Base-by-base conservation (phyloP, 1,140 invertebrate genomes). In the Drosophila ambigua region DNA sequence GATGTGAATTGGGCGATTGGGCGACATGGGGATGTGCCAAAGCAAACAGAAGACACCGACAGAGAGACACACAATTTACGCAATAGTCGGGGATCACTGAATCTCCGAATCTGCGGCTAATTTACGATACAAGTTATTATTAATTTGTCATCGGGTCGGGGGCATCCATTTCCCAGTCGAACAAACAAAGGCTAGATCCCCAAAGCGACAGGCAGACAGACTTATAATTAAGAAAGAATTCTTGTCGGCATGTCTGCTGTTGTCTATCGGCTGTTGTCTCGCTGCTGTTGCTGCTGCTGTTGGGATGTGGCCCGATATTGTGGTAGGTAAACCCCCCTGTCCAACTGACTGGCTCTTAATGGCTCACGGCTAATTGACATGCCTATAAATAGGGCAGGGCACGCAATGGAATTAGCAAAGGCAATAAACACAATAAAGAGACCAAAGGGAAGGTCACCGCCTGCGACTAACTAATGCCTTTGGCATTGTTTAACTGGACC, bases 121-220 rank as follows among this genome's bases (percentile, higher is more conserved):
- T 90, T 90, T 90, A 90, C 79, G 88, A 90, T 88, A 90, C 77
- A 84, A 88, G 75, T 91, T 89, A 90, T 91, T 89, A 90, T 85
- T 89, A 90, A 90, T 90, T 82, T 90, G 89, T 90, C 89, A 90
- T 90, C 75, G 63, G 66, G 69, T 87, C 59, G 59, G 35, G 59
- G 43, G 63, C 62, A 79, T 63, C 75, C 65, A 78, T 58, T 68
- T 65, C 48, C 57, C 51, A 39, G 39, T 39, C 23, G 60, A 62
- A 66, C 62, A 39, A 28, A 39, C 35, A 39, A 39, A 11, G 13
- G 9, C 35, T 13, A 39, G 35, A 60, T 46, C 46, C 63, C 58
- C 26, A 28, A 28, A 28, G 16, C 6, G 26, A 77, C 55, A 51
- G 16, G 57, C 52, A 51, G 16, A 61, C 52, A 53, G 79, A 20